These are phyloP conservation scores for Cavia porcellus DNA, from an alignment of 2,113 vertebrate genomes.

Conservation along the genomic window DNA sequence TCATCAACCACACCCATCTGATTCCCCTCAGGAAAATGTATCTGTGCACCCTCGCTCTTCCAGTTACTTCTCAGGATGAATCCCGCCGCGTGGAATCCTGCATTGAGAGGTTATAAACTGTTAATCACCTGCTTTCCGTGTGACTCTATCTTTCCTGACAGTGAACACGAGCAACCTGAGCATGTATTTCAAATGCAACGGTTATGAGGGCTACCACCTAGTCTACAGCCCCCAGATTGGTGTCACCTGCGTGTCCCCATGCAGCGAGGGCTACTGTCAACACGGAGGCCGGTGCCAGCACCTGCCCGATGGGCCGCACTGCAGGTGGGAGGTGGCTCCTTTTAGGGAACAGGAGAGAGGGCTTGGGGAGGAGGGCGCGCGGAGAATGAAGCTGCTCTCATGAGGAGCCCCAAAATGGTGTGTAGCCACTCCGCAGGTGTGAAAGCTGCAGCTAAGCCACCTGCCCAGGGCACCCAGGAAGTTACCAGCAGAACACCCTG, in stretches of 20 bases:
- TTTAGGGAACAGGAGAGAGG: neutral
- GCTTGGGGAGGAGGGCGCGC: neutral
- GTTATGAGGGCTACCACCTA: constrained; percentile 69
- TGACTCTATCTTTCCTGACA: neutral
- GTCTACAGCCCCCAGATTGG: constrained; percentile 36
- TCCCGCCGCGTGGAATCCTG: neutral
- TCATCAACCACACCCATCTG: neutral
- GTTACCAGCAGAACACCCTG: neutral
- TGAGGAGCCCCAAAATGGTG: neutral
- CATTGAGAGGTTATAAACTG: neutral
- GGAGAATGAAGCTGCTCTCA: neutral
- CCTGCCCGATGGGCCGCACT: constrained; percentile 50
- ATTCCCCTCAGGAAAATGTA: neutral
- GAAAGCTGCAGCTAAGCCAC: neutral
- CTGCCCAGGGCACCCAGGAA: neutral
- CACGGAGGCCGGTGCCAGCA: constrained; percentile 77
- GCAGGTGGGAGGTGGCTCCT: constrained; percentile 50
- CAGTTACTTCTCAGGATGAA: neutral
- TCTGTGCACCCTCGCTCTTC: neutral
- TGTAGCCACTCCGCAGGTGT: neutral
- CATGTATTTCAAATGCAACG: constrained; percentile 31
- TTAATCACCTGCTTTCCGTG: neutral
- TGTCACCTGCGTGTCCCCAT: constrained; percentile 75
- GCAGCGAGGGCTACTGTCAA: constrained; percentile 68
- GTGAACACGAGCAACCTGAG: constrained; percentile 37